phyloP scores from a whole-genome alignment of 2,797 vertebrate species.

The Delichon dasypus region DNA sequence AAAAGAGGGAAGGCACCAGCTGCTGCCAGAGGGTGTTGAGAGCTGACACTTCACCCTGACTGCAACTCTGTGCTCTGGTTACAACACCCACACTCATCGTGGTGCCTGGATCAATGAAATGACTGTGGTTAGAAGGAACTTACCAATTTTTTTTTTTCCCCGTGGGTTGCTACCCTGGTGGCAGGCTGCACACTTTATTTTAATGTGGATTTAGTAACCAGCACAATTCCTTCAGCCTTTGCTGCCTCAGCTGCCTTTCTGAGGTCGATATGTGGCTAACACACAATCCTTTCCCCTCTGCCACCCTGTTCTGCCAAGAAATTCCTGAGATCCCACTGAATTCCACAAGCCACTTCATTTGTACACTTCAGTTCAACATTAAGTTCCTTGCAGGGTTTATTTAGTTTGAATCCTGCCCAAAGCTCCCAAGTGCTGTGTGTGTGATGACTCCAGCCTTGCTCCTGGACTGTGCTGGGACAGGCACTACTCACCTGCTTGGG shows the following conservation, averaged over 20 bases:
- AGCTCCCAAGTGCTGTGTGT: background rate
- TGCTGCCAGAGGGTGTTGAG: background rate
- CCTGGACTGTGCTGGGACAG: rapidly evolving
- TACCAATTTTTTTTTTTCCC: background rate
- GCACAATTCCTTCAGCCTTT: background rate
- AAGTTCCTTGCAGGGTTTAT: background rate
- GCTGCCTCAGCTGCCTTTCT: background rate
- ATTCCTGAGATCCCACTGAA: background rate
- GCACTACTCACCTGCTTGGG: too few relatives aligned
- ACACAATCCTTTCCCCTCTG: background rate
- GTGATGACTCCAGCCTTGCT: background rate
- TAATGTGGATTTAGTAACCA: background rate
- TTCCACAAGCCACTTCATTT: background rate
- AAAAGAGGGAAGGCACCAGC: background rate
- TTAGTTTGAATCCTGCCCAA: background rate
- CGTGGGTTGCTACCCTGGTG: background rate
- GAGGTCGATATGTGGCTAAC: background rate
- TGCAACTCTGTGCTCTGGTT: background rate
- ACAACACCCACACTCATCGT: rapidly evolving
- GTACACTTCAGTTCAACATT: background rate
- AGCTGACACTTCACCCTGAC: background rate
- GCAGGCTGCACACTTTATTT: background rate
- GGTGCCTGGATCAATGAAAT: background rate
- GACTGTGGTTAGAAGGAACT: background rate
- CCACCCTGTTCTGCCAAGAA: background rate